Evolutionary conservation across 1,140 invertebrate genomes (phyloP).

Genomic region (Trachymyrmex septentrionalis): DNA sequence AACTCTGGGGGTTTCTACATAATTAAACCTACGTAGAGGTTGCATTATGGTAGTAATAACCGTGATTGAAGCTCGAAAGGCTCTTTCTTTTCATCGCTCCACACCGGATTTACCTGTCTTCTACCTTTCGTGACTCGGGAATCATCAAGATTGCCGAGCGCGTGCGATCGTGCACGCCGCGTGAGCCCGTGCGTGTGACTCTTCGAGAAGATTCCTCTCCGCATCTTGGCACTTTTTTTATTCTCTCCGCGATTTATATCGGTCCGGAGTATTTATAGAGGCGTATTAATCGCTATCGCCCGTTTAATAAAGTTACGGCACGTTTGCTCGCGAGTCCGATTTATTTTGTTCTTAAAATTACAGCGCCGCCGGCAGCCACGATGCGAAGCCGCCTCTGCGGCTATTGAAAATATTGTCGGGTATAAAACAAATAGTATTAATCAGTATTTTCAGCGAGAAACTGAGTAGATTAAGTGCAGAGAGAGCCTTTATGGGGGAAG

Average conservation of each 20-base stretch:
- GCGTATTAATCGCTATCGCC: slow-evolving; percentile 50
- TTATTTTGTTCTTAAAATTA: slow-evolving; percentile 49
- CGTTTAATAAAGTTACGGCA: slow-evolving; percentile 59
- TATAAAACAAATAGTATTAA: slow-evolving; percentile 6
- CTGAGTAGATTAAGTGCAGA: not conserved
- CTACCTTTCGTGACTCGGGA: slow-evolving; percentile 45
- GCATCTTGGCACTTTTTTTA: slow-evolving; percentile 41
- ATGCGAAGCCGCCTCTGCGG: not conserved
- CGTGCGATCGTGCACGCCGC: slow-evolving; percentile 60
- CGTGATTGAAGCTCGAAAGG: not conserved
- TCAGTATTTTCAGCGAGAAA: not conserved
- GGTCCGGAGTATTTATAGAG: slow-evolving; percentile 66
- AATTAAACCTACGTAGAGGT: slow-evolving; percentile 2
- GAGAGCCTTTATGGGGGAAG: not conserved
- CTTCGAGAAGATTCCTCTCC: slow-evolving; percentile 18
- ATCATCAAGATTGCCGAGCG: slow-evolving; percentile 53
- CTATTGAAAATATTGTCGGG: slow-evolving; percentile 32
- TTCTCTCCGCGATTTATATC: slow-evolving; percentile 27
- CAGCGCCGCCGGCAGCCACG: slow-evolving; percentile 3
- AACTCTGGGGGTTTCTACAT: not conserved
- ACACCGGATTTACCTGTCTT: slow-evolving; percentile 10
- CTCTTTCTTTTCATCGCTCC: not conserved
- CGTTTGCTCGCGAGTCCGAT: slow-evolving; percentile 41
- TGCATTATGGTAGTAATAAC: slow-evolving; percentile 29
- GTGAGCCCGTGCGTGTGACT: slow-evolving; percentile 72